A percentile compares a stretch with the other conserved stretches of the same genome.
These are phyloP conservation scores for Acronicta leporina DNA, from an alignment of 2,888 invertebrate species.

Conservation along the genomic window DNA sequence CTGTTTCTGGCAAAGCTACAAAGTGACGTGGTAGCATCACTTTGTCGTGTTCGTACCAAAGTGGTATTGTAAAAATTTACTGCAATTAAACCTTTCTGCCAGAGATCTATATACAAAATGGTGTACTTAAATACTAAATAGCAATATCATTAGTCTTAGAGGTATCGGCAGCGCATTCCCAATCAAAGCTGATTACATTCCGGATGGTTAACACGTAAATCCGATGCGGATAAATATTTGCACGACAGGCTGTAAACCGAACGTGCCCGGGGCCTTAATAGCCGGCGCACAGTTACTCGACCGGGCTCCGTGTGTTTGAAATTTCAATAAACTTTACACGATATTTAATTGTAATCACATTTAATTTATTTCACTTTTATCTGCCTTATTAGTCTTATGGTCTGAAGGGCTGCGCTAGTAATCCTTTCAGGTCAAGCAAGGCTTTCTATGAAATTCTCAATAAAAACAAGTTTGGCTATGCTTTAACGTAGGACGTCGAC, in stretches of 20 bases:
- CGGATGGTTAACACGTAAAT: conserved; percentile 83
- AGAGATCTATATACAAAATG: conserved; percentile 24
- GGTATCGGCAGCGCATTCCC: conserved; percentile 59
- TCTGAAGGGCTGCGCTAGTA: too few relatives aligned
- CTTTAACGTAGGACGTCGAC: too few relatives aligned
- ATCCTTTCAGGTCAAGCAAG: too few relatives aligned
- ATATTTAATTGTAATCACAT: conserved; percentile 44
- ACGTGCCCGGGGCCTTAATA: conserved; percentile 81
- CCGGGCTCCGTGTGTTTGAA: conserved; percentile 67
- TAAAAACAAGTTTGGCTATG: too few relatives aligned
- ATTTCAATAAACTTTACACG: conserved; percentile 67
- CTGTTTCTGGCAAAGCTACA: background rate
- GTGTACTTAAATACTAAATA: conserved; percentile 44
- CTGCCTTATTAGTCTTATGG: too few relatives aligned
- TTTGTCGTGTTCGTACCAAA: too few relatives aligned
- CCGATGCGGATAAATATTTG: conserved; percentile 87
- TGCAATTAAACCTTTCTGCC: conserved; percentile 17
- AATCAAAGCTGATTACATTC: conserved; percentile 87
- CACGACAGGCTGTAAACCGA: conserved; percentile 84
- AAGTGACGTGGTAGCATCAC: background rate
- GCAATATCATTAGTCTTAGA: conserved; percentile 53
- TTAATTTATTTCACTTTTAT: conserved; percentile 42
- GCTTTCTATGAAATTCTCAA: too few relatives aligned
- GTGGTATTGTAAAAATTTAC: background rate
- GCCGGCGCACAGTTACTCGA: conserved; percentile 79